Base-by-base conservation (phyloP, 2,113 vertebrate species). In the Camelus dromedarius region DNA sequence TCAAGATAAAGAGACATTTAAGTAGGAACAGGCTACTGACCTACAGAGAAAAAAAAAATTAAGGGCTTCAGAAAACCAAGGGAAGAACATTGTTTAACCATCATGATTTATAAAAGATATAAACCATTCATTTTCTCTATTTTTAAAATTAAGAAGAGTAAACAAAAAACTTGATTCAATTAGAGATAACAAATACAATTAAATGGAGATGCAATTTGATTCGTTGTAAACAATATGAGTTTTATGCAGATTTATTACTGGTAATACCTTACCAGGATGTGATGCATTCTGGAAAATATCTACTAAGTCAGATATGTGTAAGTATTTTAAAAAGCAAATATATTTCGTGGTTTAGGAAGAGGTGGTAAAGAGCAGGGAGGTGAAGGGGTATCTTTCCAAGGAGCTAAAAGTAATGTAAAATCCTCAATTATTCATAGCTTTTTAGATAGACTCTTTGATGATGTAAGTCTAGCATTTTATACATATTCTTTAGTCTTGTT, bases 151-250 rank as follows among this genome's bases (percentile, higher is more conserved):
- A 69, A 72, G 46, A 93, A 95, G 85, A 87, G 14, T 56, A 94
- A 94, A 93, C 48, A 67, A 50, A 70, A 89, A 80, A 58, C 19
- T 73, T 38, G 18, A 90, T 90, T 93, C 52, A 73, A 19, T 93
- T 96, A 97, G 50, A 54, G 52, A 54, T 56, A 93, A 89, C 50
- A 93, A 91, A 91, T 93, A 42, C 3, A 83, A 69, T 93, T 77
- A 94, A 77, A 66, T 89, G 60, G 80, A 92, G 35, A 96, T 91
- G 5, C 30, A 81, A 92, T 96, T 96, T 96, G 58, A 93, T 89
- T 92, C 85, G 92, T 77, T 92, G 54, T 35, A 95, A 95, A 77
- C 62, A 79, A 60, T 66, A 66, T 32, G 52, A 92, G 7, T 85
- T 95, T 95, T 82, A 86, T 96, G 77, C 79, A 91, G 72, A 82